These are phyloP conservation scores for Drosophila stalkeri DNA, from an alignment of 2,888 invertebrate genomes.

Conservation along the genomic window DNA sequence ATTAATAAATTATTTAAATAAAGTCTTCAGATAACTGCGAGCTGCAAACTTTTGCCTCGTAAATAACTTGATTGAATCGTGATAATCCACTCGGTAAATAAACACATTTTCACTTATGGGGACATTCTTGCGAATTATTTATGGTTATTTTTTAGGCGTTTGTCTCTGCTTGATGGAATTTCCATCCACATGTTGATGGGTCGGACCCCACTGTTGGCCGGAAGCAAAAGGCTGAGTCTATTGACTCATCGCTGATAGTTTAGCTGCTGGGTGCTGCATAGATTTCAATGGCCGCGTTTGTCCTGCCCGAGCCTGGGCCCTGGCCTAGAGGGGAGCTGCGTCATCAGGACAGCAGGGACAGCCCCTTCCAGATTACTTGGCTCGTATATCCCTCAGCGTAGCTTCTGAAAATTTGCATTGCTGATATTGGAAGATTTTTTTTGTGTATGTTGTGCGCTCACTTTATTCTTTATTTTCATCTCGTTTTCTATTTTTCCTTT, in stretches of 20 bases:
- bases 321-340: slow-evolving; percentile 68
- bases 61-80: slow-evolving; percentile 12
- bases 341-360: slow-evolving; percentile 63
- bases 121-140: slow-evolving; percentile 29
- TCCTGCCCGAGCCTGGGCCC: slow-evolving; percentile 35
- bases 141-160: slow-evolving; percentile 15
- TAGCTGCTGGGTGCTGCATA: slow-evolving; percentile 64
- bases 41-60: background rate
- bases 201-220: slow-evolving; percentile 64
- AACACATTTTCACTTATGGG: slow-evolving; percentile 13
- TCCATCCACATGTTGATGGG: slow-evolving; percentile 35
- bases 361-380: slow-evolving; percentile 13
- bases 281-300: slow-evolving; percentile 70
- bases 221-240: slow-evolving; percentile 59
- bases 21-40: background rate
- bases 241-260: slow-evolving; percentile 78
- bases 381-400: slow-evolving; percentile 34
- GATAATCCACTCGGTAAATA: slow-evolving; percentile 26
- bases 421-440: slow-evolving; percentile 73
- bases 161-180: slow-evolving; percentile 21
- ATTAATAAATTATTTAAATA: slow-evolving; percentile 5
- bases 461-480: slow-evolving; percentile 45
- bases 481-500: slow-evolving; percentile 30
- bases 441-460: slow-evolving; percentile 51
- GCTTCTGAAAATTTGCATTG: slow-evolving; percentile 74